Conservation (phyloP, 64 coral and sea anemone species). For the Dendrophyllia cribrosa region DNA sequence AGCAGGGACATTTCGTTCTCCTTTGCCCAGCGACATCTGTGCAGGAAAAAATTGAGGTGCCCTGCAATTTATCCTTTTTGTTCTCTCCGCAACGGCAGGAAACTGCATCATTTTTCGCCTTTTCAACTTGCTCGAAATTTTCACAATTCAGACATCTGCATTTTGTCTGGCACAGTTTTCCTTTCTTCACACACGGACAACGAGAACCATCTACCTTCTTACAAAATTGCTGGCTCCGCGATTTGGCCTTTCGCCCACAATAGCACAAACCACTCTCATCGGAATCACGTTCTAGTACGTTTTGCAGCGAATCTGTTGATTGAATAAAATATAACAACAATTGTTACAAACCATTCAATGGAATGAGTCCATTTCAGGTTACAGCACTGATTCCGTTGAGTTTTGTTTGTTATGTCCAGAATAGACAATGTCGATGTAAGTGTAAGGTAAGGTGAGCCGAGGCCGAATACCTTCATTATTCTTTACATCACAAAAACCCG, state of each 20-base stretch:
- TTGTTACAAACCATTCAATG: too few relatives aligned
- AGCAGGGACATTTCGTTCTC: conserved; percentile 35
- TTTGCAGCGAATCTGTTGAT: too few relatives aligned
- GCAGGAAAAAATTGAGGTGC: background rate
- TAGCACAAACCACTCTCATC: too few relatives aligned
- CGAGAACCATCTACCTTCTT: background rate
- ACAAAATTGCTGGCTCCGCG: background rate
- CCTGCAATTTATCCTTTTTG: background rate
- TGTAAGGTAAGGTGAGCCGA: too few relatives aligned
- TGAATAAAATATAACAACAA: too few relatives aligned
- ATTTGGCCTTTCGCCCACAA: background rate
- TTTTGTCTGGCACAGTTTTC: background rate
- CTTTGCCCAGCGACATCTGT: background rate
- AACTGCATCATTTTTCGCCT: background rate
- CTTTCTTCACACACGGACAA: background rate
- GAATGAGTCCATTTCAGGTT: too few relatives aligned
- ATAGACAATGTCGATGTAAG: too few relatives aligned
- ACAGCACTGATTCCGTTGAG: too few relatives aligned
- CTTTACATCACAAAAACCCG: too few relatives aligned
- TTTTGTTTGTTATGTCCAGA: too few relatives aligned
- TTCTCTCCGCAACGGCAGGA: background rate
- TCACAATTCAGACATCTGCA: background rate
- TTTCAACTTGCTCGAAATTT: background rate
- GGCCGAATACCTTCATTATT: too few relatives aligned
- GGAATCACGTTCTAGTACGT: too few relatives aligned